Evolutionary conservation across 64 coral and sea anemone genomes (phyloP), one percentile per base, ranked within the genome.

Genomic region (Acropora tenuis): DNA sequence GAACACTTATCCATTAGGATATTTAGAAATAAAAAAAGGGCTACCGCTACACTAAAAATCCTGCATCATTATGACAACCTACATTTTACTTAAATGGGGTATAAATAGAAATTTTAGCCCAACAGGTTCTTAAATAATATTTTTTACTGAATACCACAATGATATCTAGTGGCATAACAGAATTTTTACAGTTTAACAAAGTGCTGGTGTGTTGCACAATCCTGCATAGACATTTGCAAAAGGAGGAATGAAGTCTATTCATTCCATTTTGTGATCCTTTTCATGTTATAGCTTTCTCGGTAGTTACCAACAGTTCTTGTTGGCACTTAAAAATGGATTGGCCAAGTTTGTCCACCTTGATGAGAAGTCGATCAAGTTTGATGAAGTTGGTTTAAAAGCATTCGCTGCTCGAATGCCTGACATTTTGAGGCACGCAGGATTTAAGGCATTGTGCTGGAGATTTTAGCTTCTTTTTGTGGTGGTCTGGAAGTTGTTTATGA

Each of bases 301-400:
- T 50, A 78, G 76, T 78, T 47, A 78, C 47, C 76, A 50, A 13
- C 76, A 78, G 47, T 78, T 78, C 47, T 50, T 50, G 48, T 50
- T 52, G 12, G 76, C 76, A 48, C 48, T 78, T 50, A 78, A 78
- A 50, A 78, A 50, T 55, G 0, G 76, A 83, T 19, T 83, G 53
- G 80, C 80, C 58, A 61, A 68, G 53, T 68, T 20, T 68, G 80
- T 83, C 19, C 19, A 65, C 13, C 53, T 65, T 61, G 55, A 83
- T 42, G 68, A 73, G 46, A 67, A 49, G 8, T 50, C 20, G 67
- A 74, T 90, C 12, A 59, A 78, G 79, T 90, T 90, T 71, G 66
- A 80, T 45, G 89, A 84, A 58, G 58, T 80, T 86, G 90, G 90
- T 0, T 57, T 92, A 46, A 17, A 67, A 41, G 81, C 90, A 68